phyloP scores from a whole-genome alignment of 2,888 invertebrate genomes.

The Lycophotia porphyrea region DNA sequence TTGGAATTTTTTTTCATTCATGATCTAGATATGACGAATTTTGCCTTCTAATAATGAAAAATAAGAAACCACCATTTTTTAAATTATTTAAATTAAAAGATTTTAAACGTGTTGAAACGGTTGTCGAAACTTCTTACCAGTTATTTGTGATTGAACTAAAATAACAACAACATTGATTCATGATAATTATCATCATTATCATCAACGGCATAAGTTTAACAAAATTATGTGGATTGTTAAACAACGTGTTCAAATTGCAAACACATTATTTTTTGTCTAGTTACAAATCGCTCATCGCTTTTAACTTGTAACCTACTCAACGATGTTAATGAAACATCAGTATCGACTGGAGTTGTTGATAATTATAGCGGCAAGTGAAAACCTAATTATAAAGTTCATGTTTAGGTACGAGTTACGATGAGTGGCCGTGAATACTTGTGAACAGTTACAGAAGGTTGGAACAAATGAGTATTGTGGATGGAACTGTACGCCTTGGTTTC shows the following conservation, averaged over 20 bases:
- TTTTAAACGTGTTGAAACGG: neutral
- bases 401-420: slow-evolving; percentile 27
- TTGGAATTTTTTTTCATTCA: too few species aligned
- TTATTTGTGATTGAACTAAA: neutral
- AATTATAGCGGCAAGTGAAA: slow-evolving; percentile 52
- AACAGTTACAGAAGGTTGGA: slow-evolving; percentile 6
- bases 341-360: slow-evolving; percentile 30
- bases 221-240: neutral
- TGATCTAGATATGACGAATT: too few species aligned
- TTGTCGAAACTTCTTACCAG: neutral
- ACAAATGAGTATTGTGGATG: neutral
- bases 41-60: neutral
- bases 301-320: neutral
- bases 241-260: neutral
- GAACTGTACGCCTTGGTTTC: neutral
- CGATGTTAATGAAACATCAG: slow-evolving; percentile 48
- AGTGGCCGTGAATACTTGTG: neutral
- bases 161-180: neutral
- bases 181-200: too few species aligned
- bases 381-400: slow-evolving; percentile 54
- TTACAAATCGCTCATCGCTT: slow-evolving; percentile 28
- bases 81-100: neutral
- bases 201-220: neutral
- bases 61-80: neutral
- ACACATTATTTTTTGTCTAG: neutral